Evolutionary conservation across 2,113 vertebrate genomes (phyloP), one percentile per base, ranked within the genome.

Genomic region (Podarcis muralis): DNA sequence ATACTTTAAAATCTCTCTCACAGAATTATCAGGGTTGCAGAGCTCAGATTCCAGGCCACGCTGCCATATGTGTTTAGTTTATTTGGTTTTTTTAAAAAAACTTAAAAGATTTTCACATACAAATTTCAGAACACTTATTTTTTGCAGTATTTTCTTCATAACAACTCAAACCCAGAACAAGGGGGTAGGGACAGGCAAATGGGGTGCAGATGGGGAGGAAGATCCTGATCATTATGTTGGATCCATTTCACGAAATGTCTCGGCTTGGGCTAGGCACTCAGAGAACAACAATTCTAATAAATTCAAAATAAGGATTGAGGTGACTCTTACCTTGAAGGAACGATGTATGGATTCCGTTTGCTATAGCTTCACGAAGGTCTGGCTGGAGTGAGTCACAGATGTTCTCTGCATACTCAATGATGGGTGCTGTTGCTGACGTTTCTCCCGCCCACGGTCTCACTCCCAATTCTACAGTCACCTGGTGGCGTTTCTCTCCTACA

Each of bases 401-500:
- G 16, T 79, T 85, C 0, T 84, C 88, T 0, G 95, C 93, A 68
- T 97, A 97, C 35, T 92, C 65, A 0, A 98, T 76, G 16, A 96
- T 6, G 12, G 98, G 97, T 16, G 85, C 91, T 30, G 77, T 88
- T 2, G 11, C 80, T 0, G 90, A 2, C 7, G 84, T 91, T 59
- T 94, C 85, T 43, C 93, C 95, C 13, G 15, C 86, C 2, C 57
- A 40, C 25, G 98, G 97, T 72, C 89, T 94, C 71, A 98, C 95
- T 3, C 94, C 94, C 83, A 99, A 91, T 40, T 97, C 96, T 35
- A 96, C 96, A 0, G 95, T 98, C 82, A 97, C 98, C 1, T 97
- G 93, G 81, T 99, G 98, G 30, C 97, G 96, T 85, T 95, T 98
- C 78, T 98, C 98, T 87, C 98, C 98, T 20, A 99, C 85, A 2